Conservation (phyloP, 2,113 vertebrate species). For the Illadopsis cleaveri region DNA sequence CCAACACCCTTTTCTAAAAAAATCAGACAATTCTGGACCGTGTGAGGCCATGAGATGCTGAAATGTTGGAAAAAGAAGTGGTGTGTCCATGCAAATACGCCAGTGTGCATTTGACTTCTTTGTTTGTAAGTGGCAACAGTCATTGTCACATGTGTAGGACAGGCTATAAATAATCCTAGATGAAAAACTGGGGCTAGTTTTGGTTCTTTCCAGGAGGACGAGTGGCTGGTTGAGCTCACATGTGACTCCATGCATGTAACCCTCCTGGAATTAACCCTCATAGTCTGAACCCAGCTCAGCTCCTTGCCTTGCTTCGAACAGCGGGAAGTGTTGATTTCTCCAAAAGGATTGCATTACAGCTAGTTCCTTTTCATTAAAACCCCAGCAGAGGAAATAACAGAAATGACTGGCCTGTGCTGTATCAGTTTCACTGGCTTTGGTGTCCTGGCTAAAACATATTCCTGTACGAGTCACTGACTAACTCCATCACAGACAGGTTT, state of each 20-base stretch:
- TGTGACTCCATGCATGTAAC: background rate
- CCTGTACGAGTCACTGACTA: background rate
- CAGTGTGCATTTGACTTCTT: background rate
- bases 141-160: background rate
- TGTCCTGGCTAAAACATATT: background rate
- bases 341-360: conserved; percentile 30
- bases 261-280: background rate
- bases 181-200: background rate
- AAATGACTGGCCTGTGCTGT: background rate
- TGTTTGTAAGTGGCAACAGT: conserved; percentile 8
- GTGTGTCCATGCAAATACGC: background rate
- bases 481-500: background rate
- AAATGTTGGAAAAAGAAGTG: background rate
- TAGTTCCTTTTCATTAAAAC: conserved; percentile 36
- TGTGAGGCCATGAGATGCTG: background rate
- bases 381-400: conserved; percentile 1
- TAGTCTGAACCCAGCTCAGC: background rate
- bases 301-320: background rate
- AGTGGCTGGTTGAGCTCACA: background rate
- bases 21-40: background rate
- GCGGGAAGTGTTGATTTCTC: background rate
- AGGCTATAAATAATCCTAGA: background rate
- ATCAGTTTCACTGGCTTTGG: conserved; percentile 10
- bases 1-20: background rate
- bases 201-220: background rate